Conservation (phyloP, 2,113 vertebrate genomes). For the Myanophis thanlyinensis region DNA sequence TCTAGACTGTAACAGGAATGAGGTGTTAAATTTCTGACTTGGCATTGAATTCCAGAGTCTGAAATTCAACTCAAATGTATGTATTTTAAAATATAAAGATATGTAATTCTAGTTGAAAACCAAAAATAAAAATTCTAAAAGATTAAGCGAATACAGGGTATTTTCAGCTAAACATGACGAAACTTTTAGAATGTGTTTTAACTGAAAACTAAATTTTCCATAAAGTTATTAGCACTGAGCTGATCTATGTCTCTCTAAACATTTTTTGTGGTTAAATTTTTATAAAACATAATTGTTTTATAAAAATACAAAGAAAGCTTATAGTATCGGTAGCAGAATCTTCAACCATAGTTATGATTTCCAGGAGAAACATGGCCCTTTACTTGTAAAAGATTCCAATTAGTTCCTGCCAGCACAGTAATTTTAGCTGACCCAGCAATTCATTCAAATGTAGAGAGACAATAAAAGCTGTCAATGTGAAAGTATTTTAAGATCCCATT, state of each 20-base stretch:
- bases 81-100: background rate
- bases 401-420: no score
- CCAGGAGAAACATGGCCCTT: background rate
- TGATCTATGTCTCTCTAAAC: background rate
- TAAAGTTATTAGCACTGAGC: background rate
- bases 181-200: background rate
- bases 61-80: background rate
- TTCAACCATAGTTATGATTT: background rate
- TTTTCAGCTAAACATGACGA: background rate
- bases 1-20: background rate
- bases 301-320: background rate
- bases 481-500: background rate
- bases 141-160: background rate
- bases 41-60: no score
- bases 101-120: background rate
- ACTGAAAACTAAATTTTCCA: background rate
- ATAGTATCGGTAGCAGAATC: background rate
- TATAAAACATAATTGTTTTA: background rate
- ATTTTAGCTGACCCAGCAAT: background rate
- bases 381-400: background rate
- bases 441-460: background rate
- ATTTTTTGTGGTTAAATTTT: background rate
- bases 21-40: background rate
- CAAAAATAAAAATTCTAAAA: background rate
- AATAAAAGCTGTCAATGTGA: background rate